phyloP scores from a whole-genome alignment of 2,797 vertebrate genomes.

The Muraenolepis orangiensis region DNA sequence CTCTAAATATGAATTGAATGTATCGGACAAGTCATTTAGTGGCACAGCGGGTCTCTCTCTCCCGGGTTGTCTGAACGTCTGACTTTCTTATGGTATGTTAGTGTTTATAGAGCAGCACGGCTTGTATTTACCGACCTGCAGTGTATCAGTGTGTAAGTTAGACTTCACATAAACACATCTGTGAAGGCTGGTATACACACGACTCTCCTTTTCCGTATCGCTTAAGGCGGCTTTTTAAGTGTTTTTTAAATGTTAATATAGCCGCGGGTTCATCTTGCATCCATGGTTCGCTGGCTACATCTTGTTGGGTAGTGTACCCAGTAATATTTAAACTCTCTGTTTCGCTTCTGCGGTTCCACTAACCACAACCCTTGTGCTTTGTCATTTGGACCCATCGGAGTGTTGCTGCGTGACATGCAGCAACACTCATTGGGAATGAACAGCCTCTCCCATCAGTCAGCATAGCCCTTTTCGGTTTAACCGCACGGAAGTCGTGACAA shows the following conservation, averaged over 20 bases:
- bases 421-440: neutral
- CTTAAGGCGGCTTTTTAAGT: slow-evolving; percentile 14
- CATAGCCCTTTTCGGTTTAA: neutral
- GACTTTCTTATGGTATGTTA: slow-evolving; percentile 52
- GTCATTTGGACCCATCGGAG: no score
- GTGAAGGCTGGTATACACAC: slow-evolving; percentile 40
- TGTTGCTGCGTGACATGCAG: neutral
- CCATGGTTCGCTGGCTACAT: neutral
- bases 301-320: neutral
- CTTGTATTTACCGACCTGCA: slow-evolving; percentile 62
- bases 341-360: neutral
- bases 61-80: slow-evolving; percentile 40
- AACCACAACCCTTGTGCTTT: neutral
- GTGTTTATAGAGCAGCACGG: slow-evolving; percentile 56
- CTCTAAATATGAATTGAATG: slow-evolving; percentile 53
- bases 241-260: neutral
- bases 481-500: no score
- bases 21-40: slow-evolving; percentile 57
- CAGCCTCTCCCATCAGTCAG: neutral
- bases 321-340: no score
- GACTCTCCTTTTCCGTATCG: slow-evolving; percentile 13
- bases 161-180: slow-evolving; percentile 58
- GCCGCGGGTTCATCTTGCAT: neutral
- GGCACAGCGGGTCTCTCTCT: slow-evolving; percentile 48
- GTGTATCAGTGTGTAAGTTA: slow-evolving; percentile 54